These are phyloP conservation scores for Palythoa caribaeorum DNA, from an alignment of 92 coral and sea anemone species.

Conservation along the genomic window DNA sequence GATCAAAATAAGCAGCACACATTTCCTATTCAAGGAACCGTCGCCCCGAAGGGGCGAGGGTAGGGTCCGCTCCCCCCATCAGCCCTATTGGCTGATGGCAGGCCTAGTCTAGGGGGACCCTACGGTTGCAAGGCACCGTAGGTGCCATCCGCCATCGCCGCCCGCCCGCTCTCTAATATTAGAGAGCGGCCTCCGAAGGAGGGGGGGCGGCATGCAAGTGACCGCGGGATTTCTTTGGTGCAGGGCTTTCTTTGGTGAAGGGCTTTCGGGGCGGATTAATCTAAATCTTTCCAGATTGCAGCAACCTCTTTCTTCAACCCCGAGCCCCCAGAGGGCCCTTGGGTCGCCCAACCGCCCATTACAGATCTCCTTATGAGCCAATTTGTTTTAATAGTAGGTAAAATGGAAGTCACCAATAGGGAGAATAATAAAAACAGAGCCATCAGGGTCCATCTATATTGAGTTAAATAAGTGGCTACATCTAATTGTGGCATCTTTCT, in stretches of 20 bases:
- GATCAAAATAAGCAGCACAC: constrained; percentile 83
- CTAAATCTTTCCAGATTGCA: constrained; percentile 40
- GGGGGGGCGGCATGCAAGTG: constrained; percentile 33
- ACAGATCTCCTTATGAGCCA: constrained; percentile 71
- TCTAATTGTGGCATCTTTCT: constrained; percentile 84
- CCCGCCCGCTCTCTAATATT: no score
- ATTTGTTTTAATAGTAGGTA: constrained; percentile 73
- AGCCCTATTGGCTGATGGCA: constrained; percentile 19
- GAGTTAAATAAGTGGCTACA: constrained; percentile 80
- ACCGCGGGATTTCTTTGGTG: constrained; percentile 22
- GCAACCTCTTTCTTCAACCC: constrained; percentile 48
- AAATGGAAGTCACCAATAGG: constrained; percentile 68
- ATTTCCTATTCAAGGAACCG: constrained; percentile 48
- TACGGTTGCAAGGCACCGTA: constrained; percentile 31
- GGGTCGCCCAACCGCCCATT: constrained; percentile 55
- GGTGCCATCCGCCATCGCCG: constrained; percentile 41
- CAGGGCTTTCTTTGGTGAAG: constrained; percentile 25
- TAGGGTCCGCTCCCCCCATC: constrained; percentile 18
- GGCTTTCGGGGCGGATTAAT: constrained; percentile 41
- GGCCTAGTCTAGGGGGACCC: constrained; percentile 29
- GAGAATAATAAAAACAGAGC: constrained; percentile 74
- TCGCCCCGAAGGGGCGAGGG: constrained; percentile 28
- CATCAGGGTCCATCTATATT: constrained; percentile 82
- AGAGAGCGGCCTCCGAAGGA: no score
- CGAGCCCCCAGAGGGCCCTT: constrained; percentile 40